These are phyloP conservation scores for Cephus pulcher DNA, from an alignment of 2,888 invertebrate species.

Conservation along the genomic window DNA sequence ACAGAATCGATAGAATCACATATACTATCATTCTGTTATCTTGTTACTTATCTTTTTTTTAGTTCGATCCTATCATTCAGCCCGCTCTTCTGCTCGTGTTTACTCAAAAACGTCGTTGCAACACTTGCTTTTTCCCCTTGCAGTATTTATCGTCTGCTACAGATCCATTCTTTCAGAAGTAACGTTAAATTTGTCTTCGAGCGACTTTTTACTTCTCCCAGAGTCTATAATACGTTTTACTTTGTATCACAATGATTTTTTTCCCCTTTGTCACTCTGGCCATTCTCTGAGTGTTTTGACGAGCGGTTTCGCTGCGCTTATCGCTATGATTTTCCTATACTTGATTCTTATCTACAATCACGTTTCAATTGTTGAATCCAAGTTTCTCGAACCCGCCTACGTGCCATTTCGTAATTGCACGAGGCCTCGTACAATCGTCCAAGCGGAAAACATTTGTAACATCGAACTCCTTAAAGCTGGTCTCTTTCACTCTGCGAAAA, in stretches of 20 bases:
- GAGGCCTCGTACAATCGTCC: not conserved
- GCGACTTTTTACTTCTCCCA: not conserved
- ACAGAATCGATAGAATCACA: not conserved
- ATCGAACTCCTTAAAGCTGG: not conserved
- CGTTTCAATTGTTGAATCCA: not conserved
- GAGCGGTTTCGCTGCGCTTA: not conserved
- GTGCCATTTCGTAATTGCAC: not conserved
- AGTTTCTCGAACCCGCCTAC: not conserved
- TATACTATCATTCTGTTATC: not conserved
- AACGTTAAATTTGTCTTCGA: not conserved
- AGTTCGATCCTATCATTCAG: not conserved
- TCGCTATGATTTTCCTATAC: not conserved
- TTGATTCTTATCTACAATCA: not conserved
- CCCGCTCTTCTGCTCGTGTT: not conserved
- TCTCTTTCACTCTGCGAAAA: not conserved
- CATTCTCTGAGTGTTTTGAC: not conserved
- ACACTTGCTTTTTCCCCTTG: not conserved
- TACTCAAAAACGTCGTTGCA: not conserved
- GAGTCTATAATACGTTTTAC: not conserved
- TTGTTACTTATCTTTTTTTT: not conserved
- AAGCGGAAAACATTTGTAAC: not conserved
- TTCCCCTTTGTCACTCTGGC: not conserved
- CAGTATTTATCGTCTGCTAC: not conserved
- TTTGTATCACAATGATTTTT: not conserved
- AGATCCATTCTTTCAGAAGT: not conserved